Base-by-base conservation (phyloP, 2,113 vertebrate genomes). In the Caracal caracal region DNA sequence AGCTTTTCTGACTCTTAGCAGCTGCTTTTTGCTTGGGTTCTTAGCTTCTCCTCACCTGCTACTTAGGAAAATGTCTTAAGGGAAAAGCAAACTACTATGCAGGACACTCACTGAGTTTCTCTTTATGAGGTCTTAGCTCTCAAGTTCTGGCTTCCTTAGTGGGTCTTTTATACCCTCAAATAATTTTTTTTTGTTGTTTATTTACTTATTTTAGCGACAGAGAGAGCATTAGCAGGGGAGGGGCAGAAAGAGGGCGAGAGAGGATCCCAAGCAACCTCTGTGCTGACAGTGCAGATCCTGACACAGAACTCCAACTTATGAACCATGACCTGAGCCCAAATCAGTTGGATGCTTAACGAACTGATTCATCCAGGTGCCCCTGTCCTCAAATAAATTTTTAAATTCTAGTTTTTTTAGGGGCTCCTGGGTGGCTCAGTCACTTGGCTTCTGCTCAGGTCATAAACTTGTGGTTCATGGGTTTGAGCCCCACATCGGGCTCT, bases 71-170 rank as follows among this genome's bases (percentile, higher is more conserved):
- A 28, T 85, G 33, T 88, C 43, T 81, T 16, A n/a, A 86, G 12
- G 30, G 6, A 49, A 83, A 80, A 82, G 11, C 47, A 78, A 20
- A 51, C 40, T 73, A 92, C n/a, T 79, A 79, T 63, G 11, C 30
- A 26, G 53, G 47, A 7, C 7, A 75, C 20, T 91, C 61, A 91
- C 30, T 61, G 49, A 76, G 28, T 70, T 93, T 81, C 90, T 85
- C 81, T 96, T 66, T 82, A 37, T 83, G 53, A 71, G 81, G 22
- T 61, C 43, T 92, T 78, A 92, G 73, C 37, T 78, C 51, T 65
- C 35, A 76, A 86, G 65, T 53, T 11, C 65, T 85, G 56, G 5
- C 20, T 92, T 22, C n/a, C 75, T 83, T 68, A 66, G 20, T 61
- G 75, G 35, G 15, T 95, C 61, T 96, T 86, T 76, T 61, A 86